phyloP scores from a whole-genome alignment of 2,888 invertebrate species.

The Saturnia pavonia region DNA sequence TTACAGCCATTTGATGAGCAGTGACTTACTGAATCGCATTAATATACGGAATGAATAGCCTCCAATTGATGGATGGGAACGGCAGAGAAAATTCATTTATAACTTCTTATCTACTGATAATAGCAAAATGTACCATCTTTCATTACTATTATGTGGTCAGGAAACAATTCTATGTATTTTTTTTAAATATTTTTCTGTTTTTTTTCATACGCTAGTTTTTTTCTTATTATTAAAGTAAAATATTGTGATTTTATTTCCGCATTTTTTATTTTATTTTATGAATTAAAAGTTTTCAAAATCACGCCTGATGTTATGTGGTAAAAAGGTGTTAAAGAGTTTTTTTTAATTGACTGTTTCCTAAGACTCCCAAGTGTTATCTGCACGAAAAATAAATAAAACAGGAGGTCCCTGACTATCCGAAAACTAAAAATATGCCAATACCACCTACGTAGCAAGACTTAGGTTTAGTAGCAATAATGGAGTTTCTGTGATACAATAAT shows the following conservation, averaged over 20 bases:
- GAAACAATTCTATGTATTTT: constrained; percentile 1
- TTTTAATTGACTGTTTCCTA: too few relatives aligned
- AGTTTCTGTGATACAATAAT: too few relatives aligned
- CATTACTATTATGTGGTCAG: neutral
- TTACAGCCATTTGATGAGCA: constrained; percentile 20
- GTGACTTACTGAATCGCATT: constrained; percentile 16
- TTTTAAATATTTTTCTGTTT: neutral
- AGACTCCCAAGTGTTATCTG: too few relatives aligned
- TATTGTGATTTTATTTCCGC: neutral
- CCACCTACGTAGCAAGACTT: too few relatives aligned
- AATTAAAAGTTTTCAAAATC: too few relatives aligned
- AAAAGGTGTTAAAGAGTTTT: too few relatives aligned
- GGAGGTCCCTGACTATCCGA: too few relatives aligned
- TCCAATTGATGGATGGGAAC: constrained; percentile 11
- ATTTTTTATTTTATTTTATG: neutral
- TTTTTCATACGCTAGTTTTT: neutral
- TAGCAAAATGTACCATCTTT: neutral
- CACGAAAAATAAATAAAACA: too few relatives aligned
- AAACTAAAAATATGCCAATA: too few relatives aligned
- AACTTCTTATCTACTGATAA: constrained; percentile 12
- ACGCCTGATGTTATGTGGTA: too few relatives aligned
- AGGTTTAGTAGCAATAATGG: too few relatives aligned
- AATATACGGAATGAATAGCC: constrained; percentile 16
- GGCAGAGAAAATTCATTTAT: constrained; percentile 10
- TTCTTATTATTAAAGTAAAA: neutral